Conservation (phyloP, 2,797 vertebrate species). For the Periophthalmus magnuspinnatus region DNA sequence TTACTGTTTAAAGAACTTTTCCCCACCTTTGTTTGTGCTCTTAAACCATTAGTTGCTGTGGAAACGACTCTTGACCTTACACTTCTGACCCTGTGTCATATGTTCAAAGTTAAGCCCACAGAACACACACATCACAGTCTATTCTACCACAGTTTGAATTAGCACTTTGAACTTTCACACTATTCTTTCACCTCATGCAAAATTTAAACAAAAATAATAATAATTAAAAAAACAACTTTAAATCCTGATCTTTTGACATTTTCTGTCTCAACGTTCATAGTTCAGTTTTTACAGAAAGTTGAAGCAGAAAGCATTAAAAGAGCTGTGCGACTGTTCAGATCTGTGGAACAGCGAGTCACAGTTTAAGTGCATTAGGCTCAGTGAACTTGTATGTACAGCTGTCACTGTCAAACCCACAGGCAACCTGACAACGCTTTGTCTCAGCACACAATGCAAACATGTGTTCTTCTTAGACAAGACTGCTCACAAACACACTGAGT, state of each 20-base stretch:
- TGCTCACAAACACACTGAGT: conserved; percentile 68
- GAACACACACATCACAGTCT: conserved; percentile 37
- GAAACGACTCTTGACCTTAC: conserved; percentile 53
- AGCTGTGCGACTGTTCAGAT: conserved; percentile 65
- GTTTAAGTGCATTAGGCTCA: conserved; percentile 77
- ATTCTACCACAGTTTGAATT: conserved; percentile 28
- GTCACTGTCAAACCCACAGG: conserved; percentile 76
- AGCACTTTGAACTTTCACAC: conserved; percentile 42
- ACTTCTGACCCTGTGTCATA: conserved; percentile 48
- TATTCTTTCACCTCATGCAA: conserved; percentile 4
- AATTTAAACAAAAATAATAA: conserved; percentile 31
- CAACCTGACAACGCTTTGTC: conserved; percentile 80
- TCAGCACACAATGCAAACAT: conserved; percentile 80
- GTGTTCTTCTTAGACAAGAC: conserved; percentile 78
- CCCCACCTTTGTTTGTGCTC: conserved; percentile 50
- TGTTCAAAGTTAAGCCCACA: conserved; percentile 54
- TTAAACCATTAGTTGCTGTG: conserved; percentile 72
- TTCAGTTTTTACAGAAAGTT: conserved; percentile 34
- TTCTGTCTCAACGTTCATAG: conserved; percentile 12
- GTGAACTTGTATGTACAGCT: conserved; percentile 80
- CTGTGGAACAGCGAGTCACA: conserved; percentile 70
- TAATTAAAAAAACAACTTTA: conserved; percentile 1
- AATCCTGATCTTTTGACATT: conserved; percentile 20
- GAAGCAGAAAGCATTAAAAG: conserved; percentile 64
- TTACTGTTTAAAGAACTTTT: conserved; percentile 73